Evolutionary conservation across 2,797 vertebrate genomes (phyloP).

Genomic region (Taenioides sp.): DNA sequence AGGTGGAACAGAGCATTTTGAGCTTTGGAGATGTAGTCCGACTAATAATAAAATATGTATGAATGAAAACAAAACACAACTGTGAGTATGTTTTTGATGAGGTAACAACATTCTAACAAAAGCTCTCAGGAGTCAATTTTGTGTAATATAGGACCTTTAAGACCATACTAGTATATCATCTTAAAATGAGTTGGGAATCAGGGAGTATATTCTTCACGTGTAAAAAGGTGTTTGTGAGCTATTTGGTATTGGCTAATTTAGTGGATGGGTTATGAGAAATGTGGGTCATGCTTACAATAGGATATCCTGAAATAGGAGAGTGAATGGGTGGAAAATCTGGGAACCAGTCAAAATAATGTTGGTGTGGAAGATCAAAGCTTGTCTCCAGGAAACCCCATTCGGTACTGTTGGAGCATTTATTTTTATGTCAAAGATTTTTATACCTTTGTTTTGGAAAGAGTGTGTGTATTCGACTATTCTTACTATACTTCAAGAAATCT

Average conservation of each 20-base stretch:
- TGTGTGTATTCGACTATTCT: not conserved
- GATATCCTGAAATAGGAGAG: slow-evolving; percentile 2
- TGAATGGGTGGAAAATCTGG: slow-evolving; percentile 4
- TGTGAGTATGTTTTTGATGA: too few relatives aligned
- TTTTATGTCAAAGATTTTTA: not conserved
- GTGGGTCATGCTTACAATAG: slow-evolving; percentile 1
- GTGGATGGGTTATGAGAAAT: not conserved
- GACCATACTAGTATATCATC: too few relatives aligned
- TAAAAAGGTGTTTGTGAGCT: not conserved
- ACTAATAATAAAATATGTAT: too few relatives aligned
- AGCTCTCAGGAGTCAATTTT: too few relatives aligned
- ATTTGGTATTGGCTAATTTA: not conserved
- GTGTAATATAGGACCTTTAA: too few relatives aligned
- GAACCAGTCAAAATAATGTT: slow-evolving; percentile 6
- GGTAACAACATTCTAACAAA: too few relatives aligned
- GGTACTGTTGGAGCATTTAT: not conserved
- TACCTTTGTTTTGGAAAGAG: not conserved
- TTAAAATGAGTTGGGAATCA: too few relatives aligned
- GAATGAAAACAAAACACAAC: too few relatives aligned
- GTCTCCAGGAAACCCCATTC: not conserved
- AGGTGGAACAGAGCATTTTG: too few relatives aligned
- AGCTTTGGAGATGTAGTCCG: too few relatives aligned
- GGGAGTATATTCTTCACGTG: not conserved
- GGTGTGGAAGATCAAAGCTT: slow-evolving; percentile 3
- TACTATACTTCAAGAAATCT: not conserved